Base-by-base conservation (phyloP, 30 jellyfish, hydroid and myxozoan genomes). In the Aurelia aurita region DNA sequence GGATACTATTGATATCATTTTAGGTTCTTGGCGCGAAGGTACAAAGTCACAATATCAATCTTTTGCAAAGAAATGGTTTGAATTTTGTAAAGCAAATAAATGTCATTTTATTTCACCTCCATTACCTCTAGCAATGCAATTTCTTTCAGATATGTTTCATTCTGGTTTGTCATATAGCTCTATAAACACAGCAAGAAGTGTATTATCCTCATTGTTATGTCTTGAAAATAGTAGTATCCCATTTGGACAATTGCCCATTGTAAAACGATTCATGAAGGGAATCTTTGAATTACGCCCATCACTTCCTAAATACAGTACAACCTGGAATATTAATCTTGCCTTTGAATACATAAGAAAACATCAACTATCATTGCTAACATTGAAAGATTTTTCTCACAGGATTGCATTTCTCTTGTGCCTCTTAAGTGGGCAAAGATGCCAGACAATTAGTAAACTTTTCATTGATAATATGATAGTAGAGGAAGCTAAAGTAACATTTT, bases 1-100 rank as follows among this genome's bases (percentile, higher is more conserved):
- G 3, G 43, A 75, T 29, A 14, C 22, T 55, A 28, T 57, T 28
- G n/a, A n/a, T n/a, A n/a, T n/a, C n/a, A 75, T 53, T 23, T 7
- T 75, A 9, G 77, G n/a, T 2, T 58, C 87, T 21, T 75, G 87
- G 87, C 28, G 87, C 16, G 27, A 31, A 26, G 87, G 76, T 18
- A 75, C 77, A 21, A 57, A 75, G 35, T 18, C 77, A n/a, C n/a
- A n/a, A n/a, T n/a, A n/a, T n/a, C n/a, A n/a, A n/a, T n/a, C n/a
- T n/a, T n/a, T n/a, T n/a, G 8, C 59, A 16, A 57, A 75, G 47
- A 53, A 51, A 67, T 75, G 87, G 87, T 15, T 75, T 75, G 76
- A 51, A 75, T 53, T 51, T 57, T 75, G 87, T 28, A 28, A 53
- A 1, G 76, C 3, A 75, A 53, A 51, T 5, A 20, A 60, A 21